These are phyloP conservation scores for Euproctis similis DNA, from an alignment of 2,888 invertebrate genomes.

Conservation along the genomic window DNA sequence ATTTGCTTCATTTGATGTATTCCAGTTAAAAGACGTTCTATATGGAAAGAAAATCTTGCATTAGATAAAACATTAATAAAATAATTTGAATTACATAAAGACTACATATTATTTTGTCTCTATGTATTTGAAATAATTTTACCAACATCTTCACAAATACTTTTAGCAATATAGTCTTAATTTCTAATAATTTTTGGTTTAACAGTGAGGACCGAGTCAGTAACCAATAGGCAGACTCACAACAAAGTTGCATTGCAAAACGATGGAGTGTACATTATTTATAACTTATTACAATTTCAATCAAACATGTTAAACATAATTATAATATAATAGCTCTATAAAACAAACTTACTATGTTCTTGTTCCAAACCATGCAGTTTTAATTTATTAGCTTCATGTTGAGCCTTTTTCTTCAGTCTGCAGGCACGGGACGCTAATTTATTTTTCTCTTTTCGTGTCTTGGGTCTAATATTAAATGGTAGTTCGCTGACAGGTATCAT, in stretches of 20 bases:
- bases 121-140: too few species aligned
- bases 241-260: too few species aligned
- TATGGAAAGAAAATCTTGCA: conserved; percentile 28
- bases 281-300: too few species aligned
- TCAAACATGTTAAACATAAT: too few species aligned
- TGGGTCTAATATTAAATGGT: conserved; percentile 90
- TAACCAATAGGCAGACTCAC: too few species aligned
- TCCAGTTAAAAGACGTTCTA: conserved; percentile 86
- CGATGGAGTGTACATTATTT: too few species aligned
- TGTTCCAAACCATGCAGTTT: conserved; percentile 94
- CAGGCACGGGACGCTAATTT: conserved; percentile 98
- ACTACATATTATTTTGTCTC: too few species aligned
- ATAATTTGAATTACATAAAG: background rate
- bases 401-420: conserved; percentile 98
- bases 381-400: conserved; percentile 98
- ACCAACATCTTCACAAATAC: too few species aligned
- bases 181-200: too few species aligned
- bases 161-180: too few species aligned
- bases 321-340: too few species aligned
- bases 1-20: conserved; percentile 86
- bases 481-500: conserved; percentile 97
- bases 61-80: conserved; percentile 1
- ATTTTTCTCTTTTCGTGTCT: conserved; percentile 98
- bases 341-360: conserved; percentile 94
- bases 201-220: too few species aligned